A percentile compares a stretch with the other conserved stretches of the same genome.
These are phyloP conservation scores for Brachynemurus nebulosus DNA, from an alignment of 2,888 invertebrate species.

Conservation along the genomic window DNA sequence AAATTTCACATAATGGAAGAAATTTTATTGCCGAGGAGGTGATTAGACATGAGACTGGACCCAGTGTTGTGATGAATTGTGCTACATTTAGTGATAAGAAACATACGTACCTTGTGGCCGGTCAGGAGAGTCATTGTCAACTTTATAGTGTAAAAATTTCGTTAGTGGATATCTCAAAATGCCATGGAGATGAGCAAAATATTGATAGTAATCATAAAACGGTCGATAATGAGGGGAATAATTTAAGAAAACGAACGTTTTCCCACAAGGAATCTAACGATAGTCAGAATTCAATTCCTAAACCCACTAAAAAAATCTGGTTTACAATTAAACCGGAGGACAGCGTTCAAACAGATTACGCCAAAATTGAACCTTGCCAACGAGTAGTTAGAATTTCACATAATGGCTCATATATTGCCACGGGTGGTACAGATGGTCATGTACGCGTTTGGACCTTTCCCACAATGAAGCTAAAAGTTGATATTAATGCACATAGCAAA, in stretches of 20 bases:
- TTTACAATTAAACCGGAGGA: slow-evolving; percentile 64
- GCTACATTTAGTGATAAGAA: slow-evolving; percentile 58
- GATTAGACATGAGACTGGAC: slow-evolving; percentile 76
- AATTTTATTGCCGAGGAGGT: slow-evolving; percentile 79
- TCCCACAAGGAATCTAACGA: slow-evolving; percentile 9
- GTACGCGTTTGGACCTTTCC: slow-evolving; percentile 85
- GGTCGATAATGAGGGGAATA: slow-evolving; percentile 38
- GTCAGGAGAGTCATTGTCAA: slow-evolving; percentile 85
- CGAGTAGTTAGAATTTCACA: slow-evolving; percentile 59
- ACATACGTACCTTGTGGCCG: slow-evolving; percentile 69
- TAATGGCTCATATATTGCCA: slow-evolving; percentile 65
- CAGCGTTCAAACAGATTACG: slow-evolving; percentile 76
- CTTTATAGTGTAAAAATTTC: slow-evolving; percentile 51
- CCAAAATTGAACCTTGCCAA: slow-evolving; percentile 64
- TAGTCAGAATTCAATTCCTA: slow-evolving; percentile 22
- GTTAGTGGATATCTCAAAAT: background rate
- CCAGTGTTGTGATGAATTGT: slow-evolving; percentile 85
- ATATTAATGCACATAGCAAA: slow-evolving; percentile 66
- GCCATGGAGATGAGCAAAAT: slow-evolving; percentile 36
- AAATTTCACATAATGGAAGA: slow-evolving; percentile 71
- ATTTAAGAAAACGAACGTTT: slow-evolving; percentile 17
- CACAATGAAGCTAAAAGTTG: slow-evolving; percentile 51
- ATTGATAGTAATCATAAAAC: slow-evolving; percentile 34
- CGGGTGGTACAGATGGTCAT: slow-evolving; percentile 82
- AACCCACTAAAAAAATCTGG: slow-evolving; percentile 43